Conservation (phyloP, 2,797 vertebrate species). For the Astyanax mexicanus region DNA sequence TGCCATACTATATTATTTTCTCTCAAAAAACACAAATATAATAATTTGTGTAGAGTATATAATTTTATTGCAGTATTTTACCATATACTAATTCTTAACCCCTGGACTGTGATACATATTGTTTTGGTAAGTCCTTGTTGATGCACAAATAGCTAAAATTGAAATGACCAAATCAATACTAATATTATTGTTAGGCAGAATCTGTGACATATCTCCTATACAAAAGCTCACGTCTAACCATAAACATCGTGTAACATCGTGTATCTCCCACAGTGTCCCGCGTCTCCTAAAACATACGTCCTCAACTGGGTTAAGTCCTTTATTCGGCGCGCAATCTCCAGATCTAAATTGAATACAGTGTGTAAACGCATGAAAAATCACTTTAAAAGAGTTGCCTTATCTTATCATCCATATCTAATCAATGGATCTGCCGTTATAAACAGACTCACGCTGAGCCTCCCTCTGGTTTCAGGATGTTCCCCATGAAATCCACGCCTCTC, state of each 20-base stretch:
- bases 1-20: no score
- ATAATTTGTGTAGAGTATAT: no score
- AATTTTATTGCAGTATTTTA: no score
- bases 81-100: no score
- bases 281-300: constrained; percentile 31
- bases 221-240: constrained; percentile 36
- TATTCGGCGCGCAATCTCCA: constrained; percentile 77
- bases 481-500: constrained; percentile 53
- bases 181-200: constrained; percentile 32
- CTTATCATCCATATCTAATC: constrained; percentile 80
- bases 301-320: constrained; percentile 60
- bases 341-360: constrained; percentile 84
- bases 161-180: constrained; percentile 44
- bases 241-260: constrained; percentile 12
- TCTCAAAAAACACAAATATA: no score
- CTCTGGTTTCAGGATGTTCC: constrained; percentile 55
- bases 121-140: no score
- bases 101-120: no score
- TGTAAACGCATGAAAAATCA: constrained; percentile 73
- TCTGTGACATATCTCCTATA: constrained; percentile 27
- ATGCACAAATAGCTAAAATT: no score
- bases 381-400: constrained; percentile 76
- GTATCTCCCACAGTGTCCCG: constrained; percentile 14
- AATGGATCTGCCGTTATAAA: constrained; percentile 72
- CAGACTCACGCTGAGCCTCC: constrained; percentile 61